Conservation (phyloP, 92 coral and sea anemone species). For the Pocillopora grandis region DNA sequence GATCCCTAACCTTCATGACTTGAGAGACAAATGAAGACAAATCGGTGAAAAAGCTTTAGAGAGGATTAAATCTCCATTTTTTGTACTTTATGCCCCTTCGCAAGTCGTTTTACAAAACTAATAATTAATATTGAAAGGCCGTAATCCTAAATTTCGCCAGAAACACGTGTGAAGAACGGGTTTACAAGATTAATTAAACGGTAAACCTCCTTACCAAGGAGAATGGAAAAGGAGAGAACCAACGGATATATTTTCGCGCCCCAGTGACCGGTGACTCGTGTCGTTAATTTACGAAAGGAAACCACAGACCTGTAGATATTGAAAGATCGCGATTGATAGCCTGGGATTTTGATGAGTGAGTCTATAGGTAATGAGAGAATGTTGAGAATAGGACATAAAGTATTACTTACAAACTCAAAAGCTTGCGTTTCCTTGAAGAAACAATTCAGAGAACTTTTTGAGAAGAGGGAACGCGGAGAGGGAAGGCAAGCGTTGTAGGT, state of each 20-base stretch:
- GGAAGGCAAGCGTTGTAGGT: constrained; percentile 2
- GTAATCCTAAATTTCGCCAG: constrained; percentile 3
- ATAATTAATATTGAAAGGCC: not conserved
- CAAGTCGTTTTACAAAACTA: not conserved
- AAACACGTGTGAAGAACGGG: constrained; percentile 33
- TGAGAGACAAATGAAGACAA: not conserved
- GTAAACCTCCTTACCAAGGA: constrained; percentile 10
- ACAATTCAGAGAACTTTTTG: constrained; percentile 23
- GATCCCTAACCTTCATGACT: not conserved
- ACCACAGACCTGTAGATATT: constrained; percentile 32
- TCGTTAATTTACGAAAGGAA: constrained; percentile 25
- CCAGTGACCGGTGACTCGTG: not conserved
- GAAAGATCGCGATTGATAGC: constrained; percentile 31
- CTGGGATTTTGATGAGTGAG: constrained; percentile 25
- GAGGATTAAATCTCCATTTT: not conserved
- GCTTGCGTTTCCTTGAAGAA: constrained; percentile 29
- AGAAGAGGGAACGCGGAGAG: constrained; percentile 8
- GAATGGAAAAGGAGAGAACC: not conserved
- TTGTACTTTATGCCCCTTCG: not conserved
- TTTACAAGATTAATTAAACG: constrained; percentile 48
- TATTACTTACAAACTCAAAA: constrained; percentile 22
- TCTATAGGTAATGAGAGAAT: not conserved
- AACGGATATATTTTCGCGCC: not conserved
- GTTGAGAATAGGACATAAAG: not conserved
- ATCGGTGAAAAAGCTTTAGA: not conserved